These are phyloP conservation scores for Pseudomyrmex gracilis DNA, from an alignment of 1,140 invertebrate species.

Conservation along the genomic window DNA sequence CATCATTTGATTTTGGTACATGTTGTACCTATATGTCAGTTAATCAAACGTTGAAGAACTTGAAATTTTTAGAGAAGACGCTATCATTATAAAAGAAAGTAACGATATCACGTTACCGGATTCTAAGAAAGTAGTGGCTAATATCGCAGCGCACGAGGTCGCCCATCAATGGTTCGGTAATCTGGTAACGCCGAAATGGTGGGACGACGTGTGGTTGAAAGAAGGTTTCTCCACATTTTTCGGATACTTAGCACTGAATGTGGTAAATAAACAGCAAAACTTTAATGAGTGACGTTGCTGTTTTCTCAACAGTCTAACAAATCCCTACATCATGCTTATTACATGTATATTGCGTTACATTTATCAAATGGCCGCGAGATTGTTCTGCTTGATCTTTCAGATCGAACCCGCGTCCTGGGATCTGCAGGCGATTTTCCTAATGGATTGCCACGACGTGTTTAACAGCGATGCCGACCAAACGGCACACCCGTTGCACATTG, in stretches of 20 bases:
- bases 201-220: constrained; percentile 86
- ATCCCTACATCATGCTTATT: neutral
- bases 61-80: constrained; percentile 22
- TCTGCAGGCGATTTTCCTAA: neutral
- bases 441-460: constrained; percentile 30
- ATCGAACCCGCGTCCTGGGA: constrained; percentile 51
- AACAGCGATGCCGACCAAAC: constrained; percentile 29
- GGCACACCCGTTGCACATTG: constrained; percentile 51
- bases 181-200: constrained; percentile 81
- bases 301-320: neutral
- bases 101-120: neutral
- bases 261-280: constrained; percentile 58
- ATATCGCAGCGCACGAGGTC: constrained; percentile 85
- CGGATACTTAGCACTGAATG: constrained; percentile 78
- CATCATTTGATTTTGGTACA: neutral
- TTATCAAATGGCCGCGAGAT: neutral
- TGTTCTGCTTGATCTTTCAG: constrained; percentile 37
- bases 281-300: neutral
- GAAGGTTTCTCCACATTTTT: constrained; percentile 85
- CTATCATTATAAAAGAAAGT: neutral
- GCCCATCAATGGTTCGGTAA: constrained; percentile 84
- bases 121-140: constrained; percentile 76
- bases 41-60: neutral
- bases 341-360: neutral
- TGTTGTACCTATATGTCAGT: neutral